Evolutionary conservation across 2,888 invertebrate genomes (phyloP).

Genomic region (Acrocera orbiculus): DNA sequence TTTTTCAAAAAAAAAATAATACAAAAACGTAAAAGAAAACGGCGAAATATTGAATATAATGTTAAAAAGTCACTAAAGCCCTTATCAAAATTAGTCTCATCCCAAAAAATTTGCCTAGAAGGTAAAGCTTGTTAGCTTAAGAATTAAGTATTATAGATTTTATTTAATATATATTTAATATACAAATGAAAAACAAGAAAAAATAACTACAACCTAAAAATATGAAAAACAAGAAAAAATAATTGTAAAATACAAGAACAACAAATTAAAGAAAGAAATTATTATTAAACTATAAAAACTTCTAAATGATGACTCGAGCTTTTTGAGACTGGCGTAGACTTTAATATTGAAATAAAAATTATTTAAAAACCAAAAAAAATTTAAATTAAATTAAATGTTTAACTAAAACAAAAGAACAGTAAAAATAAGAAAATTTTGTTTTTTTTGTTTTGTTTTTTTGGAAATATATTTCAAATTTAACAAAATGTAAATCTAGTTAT

Average conservation of each 20-base stretch:
- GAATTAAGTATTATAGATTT: slow-evolving; percentile 11
- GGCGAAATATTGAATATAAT: slow-evolving; percentile 14
- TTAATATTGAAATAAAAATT: slow-evolving; percentile 15
- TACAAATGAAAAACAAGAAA: slow-evolving; percentile 6
- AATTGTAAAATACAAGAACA: slow-evolving; percentile 1
- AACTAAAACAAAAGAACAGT: slow-evolving; percentile 8
- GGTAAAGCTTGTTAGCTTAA: slow-evolving; percentile 16
- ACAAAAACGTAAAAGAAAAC: slow-evolving; percentile 49
- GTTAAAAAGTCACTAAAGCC: slow-evolving; percentile 13
- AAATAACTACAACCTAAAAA: slow-evolving; percentile 6
- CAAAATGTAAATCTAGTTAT: too few relatives aligned
- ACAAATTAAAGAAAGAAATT: slow-evolving; percentile 4
- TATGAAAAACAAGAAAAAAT: slow-evolving; percentile 3
- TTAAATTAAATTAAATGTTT: slow-evolving; percentile 8
- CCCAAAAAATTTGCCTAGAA: slow-evolving; percentile 14
- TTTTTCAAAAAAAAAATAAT: slow-evolving; percentile 67
- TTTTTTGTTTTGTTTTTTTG: too few relatives aligned
- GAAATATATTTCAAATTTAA: background rate
- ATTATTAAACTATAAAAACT: slow-evolving; percentile 2
- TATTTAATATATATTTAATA: slow-evolving; percentile 5
- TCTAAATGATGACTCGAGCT: slow-evolving; percentile 27
- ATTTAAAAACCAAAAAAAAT: slow-evolving; percentile 4
- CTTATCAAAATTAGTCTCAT: slow-evolving; percentile 16
- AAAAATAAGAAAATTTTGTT: too few relatives aligned
- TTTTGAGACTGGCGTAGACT: slow-evolving; percentile 34